These are phyloP conservation scores for Cerastis leucographa DNA, from an alignment of 2,888 invertebrate genomes.

Conservation along the genomic window DNA sequence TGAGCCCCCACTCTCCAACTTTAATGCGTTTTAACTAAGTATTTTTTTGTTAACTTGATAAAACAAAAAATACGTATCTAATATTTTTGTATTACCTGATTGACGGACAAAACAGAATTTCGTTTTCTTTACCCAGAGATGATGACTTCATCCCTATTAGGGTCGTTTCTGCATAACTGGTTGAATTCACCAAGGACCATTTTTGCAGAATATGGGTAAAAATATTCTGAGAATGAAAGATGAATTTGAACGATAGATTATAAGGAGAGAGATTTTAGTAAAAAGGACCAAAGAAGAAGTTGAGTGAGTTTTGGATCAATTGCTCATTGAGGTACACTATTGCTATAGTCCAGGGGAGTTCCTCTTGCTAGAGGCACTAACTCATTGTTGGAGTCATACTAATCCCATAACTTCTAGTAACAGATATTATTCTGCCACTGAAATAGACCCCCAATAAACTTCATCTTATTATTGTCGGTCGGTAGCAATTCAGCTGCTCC, in stretches of 20 bases:
- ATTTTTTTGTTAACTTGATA: too few relatives aligned
- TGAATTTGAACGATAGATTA: neutral
- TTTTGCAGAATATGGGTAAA: neutral
- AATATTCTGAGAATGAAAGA: neutral
- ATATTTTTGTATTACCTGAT: too few relatives aligned
- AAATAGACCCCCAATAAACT: constrained; percentile 17
- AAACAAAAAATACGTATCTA: too few relatives aligned
- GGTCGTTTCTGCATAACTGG: neutral
- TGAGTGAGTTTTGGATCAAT: neutral
- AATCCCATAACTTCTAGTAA: constrained; percentile 11
- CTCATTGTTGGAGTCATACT: constrained; percentile 7
- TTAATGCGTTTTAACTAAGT: too few relatives aligned
- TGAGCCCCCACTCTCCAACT: too few relatives aligned
- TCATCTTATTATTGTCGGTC: constrained; percentile 22
- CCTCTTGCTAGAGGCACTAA: neutral
- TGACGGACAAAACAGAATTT: too few relatives aligned
- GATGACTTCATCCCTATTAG: neutral
- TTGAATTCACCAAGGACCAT: neutral
- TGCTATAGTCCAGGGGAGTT: neutral
- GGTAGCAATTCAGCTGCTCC: constrained; percentile 48
- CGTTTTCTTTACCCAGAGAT: too few relatives aligned
- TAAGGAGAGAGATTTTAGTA: neutral
- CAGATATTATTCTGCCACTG: constrained; percentile 10
- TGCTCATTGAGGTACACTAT: neutral
- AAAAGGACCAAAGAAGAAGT: neutral